phyloP scores from a whole-genome alignment of 30 jellyfish, hydroid and myxozoan species.

The Aurelia sp. region DNA sequence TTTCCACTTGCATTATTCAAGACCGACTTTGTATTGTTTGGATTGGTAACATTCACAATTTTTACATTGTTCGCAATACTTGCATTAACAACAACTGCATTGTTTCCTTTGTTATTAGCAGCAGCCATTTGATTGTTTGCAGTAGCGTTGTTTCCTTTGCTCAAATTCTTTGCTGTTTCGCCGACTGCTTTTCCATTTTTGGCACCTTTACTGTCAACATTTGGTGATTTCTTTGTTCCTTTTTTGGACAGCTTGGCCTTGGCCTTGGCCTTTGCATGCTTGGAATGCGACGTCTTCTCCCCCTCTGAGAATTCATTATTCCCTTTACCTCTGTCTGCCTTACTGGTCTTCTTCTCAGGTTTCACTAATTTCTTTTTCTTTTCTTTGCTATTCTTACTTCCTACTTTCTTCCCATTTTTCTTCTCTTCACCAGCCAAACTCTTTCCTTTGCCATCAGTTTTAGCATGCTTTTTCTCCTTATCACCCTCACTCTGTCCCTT shows the following conservation, averaged over 20 bases:
- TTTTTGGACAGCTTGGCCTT: not conserved
- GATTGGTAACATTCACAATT: no score
- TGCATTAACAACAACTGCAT: no score
- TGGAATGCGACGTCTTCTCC: not conserved
- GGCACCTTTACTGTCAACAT: not conserved
- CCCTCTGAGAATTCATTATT: slow-evolving; percentile 3
- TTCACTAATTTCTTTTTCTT: not conserved
- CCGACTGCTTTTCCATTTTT: not conserved
- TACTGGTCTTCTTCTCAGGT: not conserved
- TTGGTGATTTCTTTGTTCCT: not conserved
- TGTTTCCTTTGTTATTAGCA: no score
- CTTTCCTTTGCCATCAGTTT: not conserved
- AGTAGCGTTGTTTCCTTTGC: no score
- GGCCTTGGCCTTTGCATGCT: no score
- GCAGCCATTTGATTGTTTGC: no score
- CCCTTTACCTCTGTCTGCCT: not conserved
- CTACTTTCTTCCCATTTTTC: not conserved
- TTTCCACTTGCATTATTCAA: no score
- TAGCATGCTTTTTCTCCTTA: not conserved
- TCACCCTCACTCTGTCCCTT: not conserved
- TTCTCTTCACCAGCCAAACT: not conserved
- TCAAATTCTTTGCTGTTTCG: not conserved
- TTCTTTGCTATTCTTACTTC: not conserved
- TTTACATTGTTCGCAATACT: no score
- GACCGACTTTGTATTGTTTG: no score